phyloP scores from a whole-genome alignment of 2,888 invertebrate genomes.

The Aporophyla lueneburgensis region DNA sequence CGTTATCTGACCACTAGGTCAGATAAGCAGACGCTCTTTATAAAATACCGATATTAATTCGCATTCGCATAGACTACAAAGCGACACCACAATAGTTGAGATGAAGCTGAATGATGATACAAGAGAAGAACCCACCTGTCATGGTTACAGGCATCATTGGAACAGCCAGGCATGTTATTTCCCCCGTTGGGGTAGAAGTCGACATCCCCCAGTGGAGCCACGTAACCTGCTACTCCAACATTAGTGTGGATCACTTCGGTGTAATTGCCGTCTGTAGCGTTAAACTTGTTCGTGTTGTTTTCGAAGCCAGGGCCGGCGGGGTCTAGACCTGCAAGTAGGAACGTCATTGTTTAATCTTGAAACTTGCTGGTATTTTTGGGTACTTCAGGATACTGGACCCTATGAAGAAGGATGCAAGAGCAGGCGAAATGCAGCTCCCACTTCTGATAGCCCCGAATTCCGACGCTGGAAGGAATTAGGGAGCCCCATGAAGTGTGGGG shows the following conservation, averaged over 20 bases:
- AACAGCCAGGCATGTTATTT: conserved; percentile 11
- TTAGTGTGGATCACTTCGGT: conserved; percentile 17
- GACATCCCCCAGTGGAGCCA: conserved; percentile 1
- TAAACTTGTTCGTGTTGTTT: neutral
- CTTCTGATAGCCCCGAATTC: too few species aligned
- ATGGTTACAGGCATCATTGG: neutral
- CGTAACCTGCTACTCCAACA: neutral
- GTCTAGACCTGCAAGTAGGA: conserved; percentile 10
- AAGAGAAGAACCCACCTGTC: conserved; percentile 6
- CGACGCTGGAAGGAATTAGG: too few species aligned
- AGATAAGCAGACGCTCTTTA: too few species aligned
- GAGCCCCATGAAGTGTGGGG: too few species aligned
- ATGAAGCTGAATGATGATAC: neutral
- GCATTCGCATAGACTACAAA: too few species aligned
- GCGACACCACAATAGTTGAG: neutral
- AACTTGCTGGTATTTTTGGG: too few species aligned
- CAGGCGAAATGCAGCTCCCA: too few species aligned
- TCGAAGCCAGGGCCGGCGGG: neutral
- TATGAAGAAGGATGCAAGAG: too few species aligned
- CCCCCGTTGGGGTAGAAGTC: conserved; percentile 27
- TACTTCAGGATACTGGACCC: too few species aligned
- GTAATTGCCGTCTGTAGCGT: neutral
- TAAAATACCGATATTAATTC: too few species aligned
- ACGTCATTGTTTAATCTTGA: neutral
- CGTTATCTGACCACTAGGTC: too few species aligned